Percentiles rank a stretch among this genome's conserved stretches.
Conservation (phyloP, 2,797 vertebrate genomes). For the Coendou prehensilis region DNA sequence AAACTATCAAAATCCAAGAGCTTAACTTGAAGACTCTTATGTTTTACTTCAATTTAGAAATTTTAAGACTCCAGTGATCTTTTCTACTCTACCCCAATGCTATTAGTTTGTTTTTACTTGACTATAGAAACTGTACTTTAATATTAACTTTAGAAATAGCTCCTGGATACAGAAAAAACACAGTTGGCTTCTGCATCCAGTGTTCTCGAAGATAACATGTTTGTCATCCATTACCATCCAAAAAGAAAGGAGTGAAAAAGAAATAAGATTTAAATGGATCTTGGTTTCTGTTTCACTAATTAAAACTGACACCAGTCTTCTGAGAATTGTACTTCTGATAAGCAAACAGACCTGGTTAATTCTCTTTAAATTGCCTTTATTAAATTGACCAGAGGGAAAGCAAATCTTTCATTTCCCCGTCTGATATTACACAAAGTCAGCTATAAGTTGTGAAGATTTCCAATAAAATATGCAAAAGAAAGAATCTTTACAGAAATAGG, state of each 20-base stretch:
- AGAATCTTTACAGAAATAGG: conserved; percentile 63
- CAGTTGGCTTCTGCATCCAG: neutral
- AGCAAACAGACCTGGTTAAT: conserved; percentile 90
- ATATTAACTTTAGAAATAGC: conserved; percentile 41
- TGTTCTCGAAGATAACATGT: conserved; percentile 65
- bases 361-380: conserved; percentile 91
- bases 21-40: neutral
- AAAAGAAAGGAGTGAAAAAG: conserved; percentile 76
- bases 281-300: conserved; percentile 92
- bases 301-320: conserved; percentile 92
- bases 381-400: conserved; percentile 90
- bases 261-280: conserved; percentile 88
- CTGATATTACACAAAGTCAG: conserved; percentile 87
- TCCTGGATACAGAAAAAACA: conserved; percentile 34
- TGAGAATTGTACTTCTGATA: conserved; percentile 88
- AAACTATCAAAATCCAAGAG: neutral
- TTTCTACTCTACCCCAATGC: neutral
- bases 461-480: conserved; percentile 76
- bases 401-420: conserved; percentile 84
- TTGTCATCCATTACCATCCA: conserved; percentile 77
- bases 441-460: conserved; percentile 85
- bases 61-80: neutral
- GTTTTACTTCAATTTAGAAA: neutral
- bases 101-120: conserved; percentile 59
- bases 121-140: conserved; percentile 35